Percentiles rank a stretch among this genome's conserved stretches.
Conservation (phyloP, 2,113 vertebrate genomes). For the Progne subis region DNA sequence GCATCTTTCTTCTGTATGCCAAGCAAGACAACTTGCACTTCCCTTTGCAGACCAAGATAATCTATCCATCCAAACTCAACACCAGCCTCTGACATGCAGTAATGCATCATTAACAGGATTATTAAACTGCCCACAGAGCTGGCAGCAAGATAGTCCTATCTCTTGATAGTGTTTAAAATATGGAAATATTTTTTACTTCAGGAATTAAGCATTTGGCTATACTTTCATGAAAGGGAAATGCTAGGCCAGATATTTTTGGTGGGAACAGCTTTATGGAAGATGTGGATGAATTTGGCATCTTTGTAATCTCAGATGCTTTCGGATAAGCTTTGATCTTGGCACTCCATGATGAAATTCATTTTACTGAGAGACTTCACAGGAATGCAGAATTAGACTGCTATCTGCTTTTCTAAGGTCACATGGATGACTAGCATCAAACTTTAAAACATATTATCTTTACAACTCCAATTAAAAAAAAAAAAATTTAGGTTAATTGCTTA, state of each 20-base stretch:
- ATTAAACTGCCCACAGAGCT: neutral
- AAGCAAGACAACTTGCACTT: neutral
- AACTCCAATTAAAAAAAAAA: neutral
- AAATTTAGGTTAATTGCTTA: neutral
- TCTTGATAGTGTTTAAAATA: neutral
- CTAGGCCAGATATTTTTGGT: neutral
- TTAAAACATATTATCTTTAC: neutral
- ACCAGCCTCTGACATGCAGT: neutral
- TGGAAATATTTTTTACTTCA: neutral
- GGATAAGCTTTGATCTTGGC: neutral
- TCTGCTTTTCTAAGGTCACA: neutral
- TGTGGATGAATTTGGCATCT: neutral
- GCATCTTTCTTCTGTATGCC: neutral
- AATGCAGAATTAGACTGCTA: neutral
- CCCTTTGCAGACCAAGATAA: neutral
- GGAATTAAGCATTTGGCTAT: neutral
- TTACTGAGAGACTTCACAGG: neutral
- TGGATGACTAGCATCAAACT: neutral
- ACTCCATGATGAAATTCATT: neutral
- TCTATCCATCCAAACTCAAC: neutral
- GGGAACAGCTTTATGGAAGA: neutral
- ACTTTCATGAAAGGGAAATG: neutral
- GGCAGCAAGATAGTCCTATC: neutral
- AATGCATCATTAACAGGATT: neutral
- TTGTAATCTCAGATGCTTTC: neutral